Base-by-base conservation (phyloP, 2,888 invertebrate species). In the Orthosia gracilis region DNA sequence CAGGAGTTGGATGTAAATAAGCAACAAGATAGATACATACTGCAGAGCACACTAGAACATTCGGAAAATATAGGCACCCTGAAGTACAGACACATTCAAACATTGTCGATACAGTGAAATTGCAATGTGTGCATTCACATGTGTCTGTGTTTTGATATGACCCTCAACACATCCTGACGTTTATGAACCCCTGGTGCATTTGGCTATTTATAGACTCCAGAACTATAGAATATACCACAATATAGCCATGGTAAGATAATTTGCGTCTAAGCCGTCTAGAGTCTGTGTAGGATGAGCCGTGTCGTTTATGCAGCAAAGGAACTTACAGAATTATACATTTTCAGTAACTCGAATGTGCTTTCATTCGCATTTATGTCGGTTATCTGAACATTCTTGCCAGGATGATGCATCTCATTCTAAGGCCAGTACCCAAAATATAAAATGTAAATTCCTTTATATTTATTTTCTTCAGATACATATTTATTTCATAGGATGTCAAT, bases 141-240 rank as follows among this genome's bases (percentile, higher is more conserved):
- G 18, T n/a, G 15, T 26, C 12, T 55, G 15, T 68, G 47, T 75
- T 21, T 58, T 47, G 18, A 23, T 15, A 3, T 50, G 55, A 50
- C 58, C 31, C 50, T 15, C 4, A 18, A 50, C 11, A 54, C 26
- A 26, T 40, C 12, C 52, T 54, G 1, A 59, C 47, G 11, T 23
- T 64, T 31, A 64, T 78, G 64, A 31, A 17, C 21, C 55, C 73
- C 63, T 78, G 50, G 73, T 78, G 59, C 23, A 52, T 64, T 47
- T 3, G 17, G 21, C 50, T 73, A 59, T 78, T 68, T 67, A 64
- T 68, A 18, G 45, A 50, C 9, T 12, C 23, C 7, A 49, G 23
- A 58, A 45, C 9, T 12, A 23, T 7, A 49, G 40, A 58, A 52
- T 7, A 40, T 17, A 11, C 5, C 7, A 18, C 5, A 65, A 47